These are phyloP conservation scores for Hemaris fuciformis DNA, from an alignment of 2,888 invertebrate genomes.

Conservation along the genomic window DNA sequence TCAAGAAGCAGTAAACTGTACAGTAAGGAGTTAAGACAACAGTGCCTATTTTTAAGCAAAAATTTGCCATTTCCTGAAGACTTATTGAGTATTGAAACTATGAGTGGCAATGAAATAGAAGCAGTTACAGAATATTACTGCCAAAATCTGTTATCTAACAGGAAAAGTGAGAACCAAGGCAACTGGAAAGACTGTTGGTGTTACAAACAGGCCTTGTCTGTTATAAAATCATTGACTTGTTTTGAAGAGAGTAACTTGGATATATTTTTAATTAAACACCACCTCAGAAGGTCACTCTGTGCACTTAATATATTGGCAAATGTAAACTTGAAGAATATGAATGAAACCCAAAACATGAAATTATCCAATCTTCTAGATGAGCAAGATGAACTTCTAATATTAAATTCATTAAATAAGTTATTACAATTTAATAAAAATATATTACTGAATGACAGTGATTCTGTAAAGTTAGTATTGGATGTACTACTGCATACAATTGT, in stretches of 20 bases:
- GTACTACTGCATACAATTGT: constrained; percentile 43
- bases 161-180: constrained; percentile 29
- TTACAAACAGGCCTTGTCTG: constrained; percentile 48
- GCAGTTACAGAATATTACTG: constrained; percentile 46
- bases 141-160: constrained; percentile 41
- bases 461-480: constrained; percentile 40
- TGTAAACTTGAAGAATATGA: constrained; percentile 35
- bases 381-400: constrained; percentile 3
- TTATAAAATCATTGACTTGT: constrained; percentile 46
- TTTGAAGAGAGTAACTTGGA: constrained; percentile 49
- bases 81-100: constrained; percentile 46
- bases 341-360: constrained; percentile 8
- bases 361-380: not conserved
- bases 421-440: constrained; percentile 39
- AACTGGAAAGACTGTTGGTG: constrained; percentile 50
- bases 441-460: constrained; percentile 36
- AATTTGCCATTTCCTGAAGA: constrained; percentile 46
- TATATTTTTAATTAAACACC: constrained; percentile 46
- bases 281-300: constrained; percentile 50
- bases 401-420: constrained; percentile 38
- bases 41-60: constrained; percentile 53
- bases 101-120: constrained; percentile 53
- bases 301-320: constrained; percentile 51
- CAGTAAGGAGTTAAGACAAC: constrained; percentile 48
- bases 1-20: constrained; percentile 44